These are phyloP conservation scores for Sipha maydis DNA, from an alignment of 2,888 invertebrate species.

Conservation along the genomic window DNA sequence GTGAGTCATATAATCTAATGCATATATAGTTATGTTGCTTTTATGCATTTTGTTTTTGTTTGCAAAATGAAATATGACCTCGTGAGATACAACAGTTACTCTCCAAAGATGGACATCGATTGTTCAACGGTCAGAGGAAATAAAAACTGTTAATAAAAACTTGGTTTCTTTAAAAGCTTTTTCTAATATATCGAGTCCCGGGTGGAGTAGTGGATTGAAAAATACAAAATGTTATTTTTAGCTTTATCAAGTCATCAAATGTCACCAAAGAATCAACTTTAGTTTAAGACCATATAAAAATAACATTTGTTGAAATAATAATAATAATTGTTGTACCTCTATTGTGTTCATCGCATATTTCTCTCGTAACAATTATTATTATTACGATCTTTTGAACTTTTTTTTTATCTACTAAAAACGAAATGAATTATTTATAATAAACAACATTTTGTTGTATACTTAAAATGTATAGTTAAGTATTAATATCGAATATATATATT, in stretches of 20 bases:
- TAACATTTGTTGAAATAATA: conserved; percentile 22
- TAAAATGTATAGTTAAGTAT: not conserved
- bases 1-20: not conserved
- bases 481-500: not conserved
- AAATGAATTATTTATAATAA: not conserved
- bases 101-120: not conserved
- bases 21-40: not conserved
- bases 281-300: not conserved
- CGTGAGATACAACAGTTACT: conserved; percentile 7
- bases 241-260: conserved; percentile 26
- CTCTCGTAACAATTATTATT: not conserved
- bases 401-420: not conserved
- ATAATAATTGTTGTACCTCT: not conserved
- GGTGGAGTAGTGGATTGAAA: not conserved
- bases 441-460: not conserved
- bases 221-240: conserved; percentile 48
- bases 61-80: conserved; percentile 1
- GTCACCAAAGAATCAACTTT: conserved; percentile 21
- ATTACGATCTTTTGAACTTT: not conserved
- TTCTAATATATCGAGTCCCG: conserved; percentile 24
- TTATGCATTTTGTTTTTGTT: not conserved
- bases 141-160: conserved; percentile 41
- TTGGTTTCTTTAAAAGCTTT: conserved; percentile 57
- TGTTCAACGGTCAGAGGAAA: conserved; percentile 4
- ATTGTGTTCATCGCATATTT: not conserved